Evolutionary conservation across 1,140 invertebrate genomes (phyloP).

Genomic region (Sycophaga agraensis): DNA sequence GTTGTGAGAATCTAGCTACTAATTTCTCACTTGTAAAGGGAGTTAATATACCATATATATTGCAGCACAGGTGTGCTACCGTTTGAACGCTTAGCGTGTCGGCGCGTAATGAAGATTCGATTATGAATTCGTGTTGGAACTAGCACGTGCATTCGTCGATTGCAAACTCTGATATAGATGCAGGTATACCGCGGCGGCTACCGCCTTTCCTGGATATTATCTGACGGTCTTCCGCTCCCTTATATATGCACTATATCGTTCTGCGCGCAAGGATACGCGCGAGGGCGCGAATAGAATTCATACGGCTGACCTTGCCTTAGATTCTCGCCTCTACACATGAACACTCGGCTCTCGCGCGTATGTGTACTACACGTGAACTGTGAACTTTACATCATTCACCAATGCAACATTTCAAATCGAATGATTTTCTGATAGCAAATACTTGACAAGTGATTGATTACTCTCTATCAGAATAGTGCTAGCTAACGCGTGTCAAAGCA

Average conservation of each 20-base stretch:
- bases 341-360: neutral
- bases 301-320: slow-evolving; percentile 27
- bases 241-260: slow-evolving; percentile 23
- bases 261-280: slow-evolving; percentile 12
- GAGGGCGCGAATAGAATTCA: slow-evolving; percentile 18
- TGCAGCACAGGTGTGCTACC: no score
- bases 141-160: slow-evolving; percentile 42
- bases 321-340: neutral
- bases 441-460: neutral
- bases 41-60: no score
- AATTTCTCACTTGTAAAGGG: no score
- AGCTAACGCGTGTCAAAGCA: no score
- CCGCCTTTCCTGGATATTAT: slow-evolving; percentile 1
- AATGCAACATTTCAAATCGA: neutral
- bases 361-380: neutral
- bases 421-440: slow-evolving; percentile 1
- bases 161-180: slow-evolving; percentile 34
- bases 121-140: slow-evolving; percentile 43
- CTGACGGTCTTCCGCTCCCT: no score
- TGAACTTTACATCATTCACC: neutral
- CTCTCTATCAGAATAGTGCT: no score
- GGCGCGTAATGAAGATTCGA: slow-evolving; percentile 9
- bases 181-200: neutral
- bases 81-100: slow-evolving; percentile 6
- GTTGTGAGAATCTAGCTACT: no score